Evolutionary conservation across 1,140 invertebrate genomes (phyloP), one percentile per base, ranked within the genome.

Genomic region (Grapholita molesta): DNA sequence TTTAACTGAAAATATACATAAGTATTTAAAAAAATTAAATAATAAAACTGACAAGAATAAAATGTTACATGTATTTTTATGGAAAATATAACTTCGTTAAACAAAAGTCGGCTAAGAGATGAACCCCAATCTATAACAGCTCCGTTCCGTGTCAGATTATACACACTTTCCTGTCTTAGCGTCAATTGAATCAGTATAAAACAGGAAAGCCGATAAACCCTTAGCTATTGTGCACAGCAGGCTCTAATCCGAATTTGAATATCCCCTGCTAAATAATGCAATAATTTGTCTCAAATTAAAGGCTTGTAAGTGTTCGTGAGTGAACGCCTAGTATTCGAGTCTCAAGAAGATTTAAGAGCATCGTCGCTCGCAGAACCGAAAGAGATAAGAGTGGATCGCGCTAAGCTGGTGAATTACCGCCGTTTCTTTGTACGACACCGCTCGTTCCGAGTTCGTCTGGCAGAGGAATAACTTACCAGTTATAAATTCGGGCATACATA

Each of bases 201-300:
- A 61, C 55, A 61, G 55, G 55, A 30, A 55, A 61, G 55, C 55
- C 55, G 55, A 61, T 61, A 61, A 61, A 15, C 18, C 24, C 55
- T 25, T 61, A 6, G 55, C 12, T 25, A 61, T 61, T 61, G 55
- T 61, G 55, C 55, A 25, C 12, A 61, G 55, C 55, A 61, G 55
- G 55, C 12, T 15, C 61, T 75, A 70, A 75, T 70, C 72, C 68
- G 67, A 67, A 74, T 79, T 75, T 76, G 70, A 77, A 80, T 61
- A 61, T 25, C 28, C 38, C 76, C 74, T 69, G 70, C 69, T 76
- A 72, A 83, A 77, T 82, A 78, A 82, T 80, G 76, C 78, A 76
- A 76, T 79, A 80, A 86, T 86, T 84, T 83, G 78, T 85, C 81
- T 80, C 74, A 76, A 85, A 80, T 84, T 85, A 86, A 86, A 83